Evolutionary conservation across 2,113 vertebrate species (phyloP), one percentile per base, ranked within the genome.

Genomic region (Amphiprion percula): DNA sequence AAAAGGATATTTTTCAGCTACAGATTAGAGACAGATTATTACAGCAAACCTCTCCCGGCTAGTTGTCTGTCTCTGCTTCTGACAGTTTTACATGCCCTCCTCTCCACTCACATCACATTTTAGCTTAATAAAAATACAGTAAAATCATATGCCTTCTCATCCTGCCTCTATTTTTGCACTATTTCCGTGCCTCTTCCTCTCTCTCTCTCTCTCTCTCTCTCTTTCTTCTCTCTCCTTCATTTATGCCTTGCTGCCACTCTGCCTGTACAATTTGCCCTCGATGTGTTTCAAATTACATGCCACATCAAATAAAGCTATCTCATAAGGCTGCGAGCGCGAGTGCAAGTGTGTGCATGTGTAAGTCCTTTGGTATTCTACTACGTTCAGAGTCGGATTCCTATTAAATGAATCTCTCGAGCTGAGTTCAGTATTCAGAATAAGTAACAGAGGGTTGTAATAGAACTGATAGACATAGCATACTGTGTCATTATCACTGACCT

Each of bases 211-310:
- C 26, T 26, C 26, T 26, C 10, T 63, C 9, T 55, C 9, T 33
- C 28, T 23, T 11, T 65, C 15, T 70, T 68, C 49, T 24, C 60
- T 71, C 49, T 24, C 47, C 52, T 55, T 10, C 28, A 46, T 83
- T 47, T 62, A 33, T 53, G 61, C 69, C 46, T 39, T 21, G 26
- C 80, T 62, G 83, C 12, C 52, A 24, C 77, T 79, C 70, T 21
- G 68, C 44, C 44, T 52, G 66, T 68, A 83, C 68, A 79, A 82
- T 85, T 84, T 87, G 28, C 77, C 80, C 85, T 69, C 67, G 12
- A 78, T 88, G 85, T 85, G 82, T 84, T 90, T 91, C 73, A 87
- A 89, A 90, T 93, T 87, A 80, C 87, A 83, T 86, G 90, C 77
- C 87, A 88, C 82, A 85, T 91, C 77, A 87, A 90, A 91, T 91